phyloP scores from a whole-genome alignment of 2,797 vertebrate species.

The Odontamblyopus lacepedii region DNA sequence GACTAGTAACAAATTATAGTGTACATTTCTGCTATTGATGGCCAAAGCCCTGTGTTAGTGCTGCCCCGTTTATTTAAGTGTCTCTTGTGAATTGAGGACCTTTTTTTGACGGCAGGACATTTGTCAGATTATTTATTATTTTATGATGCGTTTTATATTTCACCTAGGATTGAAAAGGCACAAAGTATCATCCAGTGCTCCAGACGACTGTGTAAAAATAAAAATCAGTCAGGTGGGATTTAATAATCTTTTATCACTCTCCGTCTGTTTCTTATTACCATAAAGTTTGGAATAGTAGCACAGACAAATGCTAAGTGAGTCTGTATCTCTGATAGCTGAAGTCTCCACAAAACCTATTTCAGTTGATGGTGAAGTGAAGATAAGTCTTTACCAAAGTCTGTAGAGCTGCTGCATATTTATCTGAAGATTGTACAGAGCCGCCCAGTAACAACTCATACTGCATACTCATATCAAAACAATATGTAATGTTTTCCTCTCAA shows the following conservation, averaged over 20 bases:
- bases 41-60: constrained; percentile 22
- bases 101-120: constrained; percentile 29
- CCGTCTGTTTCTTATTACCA: constrained; percentile 30
- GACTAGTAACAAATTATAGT: neutral
- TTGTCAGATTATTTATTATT: constrained; percentile 33
- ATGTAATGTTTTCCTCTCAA: too few relatives aligned
- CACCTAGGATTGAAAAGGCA: constrained; percentile 23
- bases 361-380: neutral
- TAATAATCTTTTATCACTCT: constrained; percentile 21
- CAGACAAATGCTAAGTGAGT: constrained; percentile 8
- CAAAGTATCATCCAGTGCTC: constrained; percentile 30
- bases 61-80: constrained; percentile 20
- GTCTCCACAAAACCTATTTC: neutral
- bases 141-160: constrained; percentile 31
- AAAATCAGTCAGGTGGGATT: constrained; percentile 32
- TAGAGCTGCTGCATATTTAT: too few relatives aligned
- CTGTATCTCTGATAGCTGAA: neutral
- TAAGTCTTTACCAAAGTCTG: too few relatives aligned
- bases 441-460: too few relatives aligned
- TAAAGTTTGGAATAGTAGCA: constrained; percentile 19
- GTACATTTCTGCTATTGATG: constrained; percentile 30
- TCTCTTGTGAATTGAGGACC: constrained; percentile 27
- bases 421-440: too few relatives aligned
- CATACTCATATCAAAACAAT: too few relatives aligned
- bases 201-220: constrained; percentile 28